These are phyloP conservation scores for Taphrorychus bicolor DNA, from an alignment of 2,888 invertebrate genomes.

Conservation along the genomic window DNA sequence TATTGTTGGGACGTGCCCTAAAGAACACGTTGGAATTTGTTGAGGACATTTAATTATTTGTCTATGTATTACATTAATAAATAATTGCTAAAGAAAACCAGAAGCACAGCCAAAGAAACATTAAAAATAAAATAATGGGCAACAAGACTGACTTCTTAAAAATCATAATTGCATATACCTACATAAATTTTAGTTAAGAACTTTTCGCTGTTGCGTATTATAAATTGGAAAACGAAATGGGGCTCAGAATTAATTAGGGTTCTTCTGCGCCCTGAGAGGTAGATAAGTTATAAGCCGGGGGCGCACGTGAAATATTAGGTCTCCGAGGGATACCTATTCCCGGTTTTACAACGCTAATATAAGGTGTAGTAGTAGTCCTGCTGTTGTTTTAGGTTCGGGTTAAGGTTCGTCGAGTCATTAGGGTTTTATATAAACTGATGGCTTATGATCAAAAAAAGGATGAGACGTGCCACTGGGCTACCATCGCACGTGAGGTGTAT, in stretches of 20 bases:
- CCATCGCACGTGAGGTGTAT: no score
- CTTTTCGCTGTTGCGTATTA: constrained; percentile 41
- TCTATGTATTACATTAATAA: no score
- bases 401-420: background rate
- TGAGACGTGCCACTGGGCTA: no score
- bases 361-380: constrained; percentile 4
- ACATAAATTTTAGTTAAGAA: constrained; percentile 42
- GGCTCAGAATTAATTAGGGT: constrained; percentile 38
- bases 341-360: constrained; percentile 29
- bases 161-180: background rate
- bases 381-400: background rate
- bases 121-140: background rate
- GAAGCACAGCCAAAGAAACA: background rate
- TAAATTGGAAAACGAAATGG: constrained; percentile 42
- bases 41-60: no score
- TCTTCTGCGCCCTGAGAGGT: constrained; percentile 31
- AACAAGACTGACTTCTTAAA: no score
- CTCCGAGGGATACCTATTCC: constrained; percentile 24
- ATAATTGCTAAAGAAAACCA: no score
- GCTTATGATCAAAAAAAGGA: no score
- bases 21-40: no score
- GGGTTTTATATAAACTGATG: background rate
- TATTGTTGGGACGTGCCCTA: no score
- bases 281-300: constrained; percentile 37
- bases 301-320: constrained; percentile 33